phyloP scores from a whole-genome alignment of 2,888 invertebrate genomes.

The Leucophenga montana region DNA sequence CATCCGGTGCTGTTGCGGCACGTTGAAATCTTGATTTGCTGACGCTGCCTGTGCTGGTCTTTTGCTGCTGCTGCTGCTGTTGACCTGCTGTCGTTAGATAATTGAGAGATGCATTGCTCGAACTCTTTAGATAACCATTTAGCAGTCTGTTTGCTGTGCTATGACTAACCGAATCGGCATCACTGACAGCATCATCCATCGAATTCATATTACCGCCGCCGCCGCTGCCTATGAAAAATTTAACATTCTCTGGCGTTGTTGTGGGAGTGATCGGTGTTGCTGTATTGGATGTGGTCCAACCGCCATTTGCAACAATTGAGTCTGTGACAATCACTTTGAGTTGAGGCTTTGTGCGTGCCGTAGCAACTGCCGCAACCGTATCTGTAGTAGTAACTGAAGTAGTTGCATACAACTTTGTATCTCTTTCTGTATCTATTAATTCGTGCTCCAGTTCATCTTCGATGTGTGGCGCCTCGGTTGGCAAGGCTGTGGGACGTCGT shows the following conservation, averaged over 20 bases:
- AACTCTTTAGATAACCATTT: slow-evolving; percentile 42
- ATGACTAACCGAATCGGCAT: neutral
- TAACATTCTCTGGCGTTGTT: slow-evolving; percentile 49
- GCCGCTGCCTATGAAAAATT: slow-evolving; percentile 69
- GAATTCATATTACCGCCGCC: slow-evolving; percentile 55
- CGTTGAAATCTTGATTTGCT: slow-evolving; percentile 39
- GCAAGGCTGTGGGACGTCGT: slow-evolving; percentile 66
- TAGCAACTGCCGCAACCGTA: neutral
- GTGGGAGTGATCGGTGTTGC: slow-evolving; percentile 31
- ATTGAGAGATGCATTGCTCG: slow-evolving; percentile 54
- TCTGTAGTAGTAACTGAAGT: no score
- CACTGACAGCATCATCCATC: slow-evolving; percentile 19
- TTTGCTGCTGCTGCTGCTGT: slow-evolving; percentile 3
- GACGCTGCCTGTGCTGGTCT: slow-evolving; percentile 30
- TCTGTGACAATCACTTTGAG: slow-evolving; percentile 51
- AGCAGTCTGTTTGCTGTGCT: slow-evolving; percentile 13
- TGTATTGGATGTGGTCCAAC: slow-evolving; percentile 50
- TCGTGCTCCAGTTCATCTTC: slow-evolving; percentile 32
- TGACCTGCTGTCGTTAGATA: slow-evolving; percentile 40
- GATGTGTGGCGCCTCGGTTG: slow-evolving; percentile 57
- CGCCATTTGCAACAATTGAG: slow-evolving; percentile 42
- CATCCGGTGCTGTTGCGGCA: slow-evolving; percentile 55
- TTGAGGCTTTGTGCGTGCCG: slow-evolving; percentile 43
- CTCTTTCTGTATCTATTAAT: neutral
- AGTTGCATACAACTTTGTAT: neutral